Conservation (phyloP, 2,113 vertebrate genomes). For the Charina bottae region DNA sequence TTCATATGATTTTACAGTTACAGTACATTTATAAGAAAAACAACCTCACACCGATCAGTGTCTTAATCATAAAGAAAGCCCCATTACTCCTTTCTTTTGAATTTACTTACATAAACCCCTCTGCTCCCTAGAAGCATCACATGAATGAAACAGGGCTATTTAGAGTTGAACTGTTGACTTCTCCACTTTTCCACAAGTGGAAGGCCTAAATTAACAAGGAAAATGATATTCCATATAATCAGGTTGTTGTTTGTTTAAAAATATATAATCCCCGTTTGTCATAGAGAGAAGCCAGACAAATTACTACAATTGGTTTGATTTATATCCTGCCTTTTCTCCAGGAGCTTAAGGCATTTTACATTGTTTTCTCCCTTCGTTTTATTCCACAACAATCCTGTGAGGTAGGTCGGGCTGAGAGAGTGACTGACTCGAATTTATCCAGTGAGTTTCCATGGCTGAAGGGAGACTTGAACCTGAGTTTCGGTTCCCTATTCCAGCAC, state of each 20-base stretch:
- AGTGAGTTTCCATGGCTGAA: not conserved
- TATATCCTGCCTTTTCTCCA: not conserved
- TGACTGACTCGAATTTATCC: not conserved
- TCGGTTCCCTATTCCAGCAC: not conserved
- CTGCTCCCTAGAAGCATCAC: not conserved
- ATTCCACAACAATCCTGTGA: not conserved
- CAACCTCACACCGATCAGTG: not conserved
- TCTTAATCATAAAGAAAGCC: not conserved
- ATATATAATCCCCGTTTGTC: not conserved
- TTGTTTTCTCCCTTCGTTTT: not conserved
- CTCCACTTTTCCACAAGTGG: not conserved
- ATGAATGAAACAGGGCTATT: not conserved
- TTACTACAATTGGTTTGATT: not conserved
- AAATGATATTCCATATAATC: slow-evolving; percentile 7
- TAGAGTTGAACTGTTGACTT: not conserved
- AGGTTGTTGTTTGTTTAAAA: not conserved
- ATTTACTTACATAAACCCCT: not conserved
- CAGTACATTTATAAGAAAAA: slow-evolving; percentile 6
- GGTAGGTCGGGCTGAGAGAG: not conserved
- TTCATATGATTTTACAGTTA: not conserved
- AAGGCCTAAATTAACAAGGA: not conserved
- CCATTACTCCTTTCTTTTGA: rapidly evolving
- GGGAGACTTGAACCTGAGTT: not conserved
- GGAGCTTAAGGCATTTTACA: not conserved
- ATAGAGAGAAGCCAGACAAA: not conserved